Percentiles rank a stretch among this genome's conserved stretches.
These are phyloP conservation scores for Gymnothorax reevesii DNA, from an alignment of 2,797 vertebrate genomes.

Conservation along the genomic window DNA sequence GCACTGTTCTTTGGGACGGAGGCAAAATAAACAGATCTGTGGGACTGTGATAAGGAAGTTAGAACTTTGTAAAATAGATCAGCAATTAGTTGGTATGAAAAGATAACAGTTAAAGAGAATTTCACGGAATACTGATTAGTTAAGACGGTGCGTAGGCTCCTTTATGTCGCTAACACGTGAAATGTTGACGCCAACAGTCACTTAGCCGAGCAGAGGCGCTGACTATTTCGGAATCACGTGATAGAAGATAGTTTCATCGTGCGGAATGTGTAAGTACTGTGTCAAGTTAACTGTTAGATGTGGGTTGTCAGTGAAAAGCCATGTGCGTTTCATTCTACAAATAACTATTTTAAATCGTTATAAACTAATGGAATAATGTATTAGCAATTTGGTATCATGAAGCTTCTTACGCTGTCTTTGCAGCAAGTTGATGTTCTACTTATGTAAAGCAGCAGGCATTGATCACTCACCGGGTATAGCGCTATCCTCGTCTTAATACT, in stretches of 20 bases:
- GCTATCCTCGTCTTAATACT: neutral
- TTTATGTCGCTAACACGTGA: neutral
- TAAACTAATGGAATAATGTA: neutral
- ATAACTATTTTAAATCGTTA: neutral
- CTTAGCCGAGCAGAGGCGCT: neutral
- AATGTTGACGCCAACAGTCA: neutral
- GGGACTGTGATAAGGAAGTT: neutral
- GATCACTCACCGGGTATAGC: slow-evolving; percentile 11
- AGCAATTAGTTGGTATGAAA: neutral
- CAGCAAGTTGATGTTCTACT: neutral
- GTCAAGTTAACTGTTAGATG: neutral
- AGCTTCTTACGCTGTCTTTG: neutral
- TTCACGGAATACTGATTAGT: neutral
- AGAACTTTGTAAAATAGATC: neutral
- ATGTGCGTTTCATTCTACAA: neutral
- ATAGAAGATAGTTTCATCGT: neutral
- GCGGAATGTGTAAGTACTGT: neutral
- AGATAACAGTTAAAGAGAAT: neutral
- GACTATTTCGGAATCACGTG: neutral
- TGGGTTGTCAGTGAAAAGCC: neutral
- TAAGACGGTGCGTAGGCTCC: neutral
- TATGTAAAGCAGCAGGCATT: neutral
- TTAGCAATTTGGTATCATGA: neutral
- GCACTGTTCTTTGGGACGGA: too few relatives aligned
- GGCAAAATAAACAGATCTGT: neutral